Conservation (phyloP, 1,140 invertebrate genomes). For the Drosophila kikkawai region DNA sequence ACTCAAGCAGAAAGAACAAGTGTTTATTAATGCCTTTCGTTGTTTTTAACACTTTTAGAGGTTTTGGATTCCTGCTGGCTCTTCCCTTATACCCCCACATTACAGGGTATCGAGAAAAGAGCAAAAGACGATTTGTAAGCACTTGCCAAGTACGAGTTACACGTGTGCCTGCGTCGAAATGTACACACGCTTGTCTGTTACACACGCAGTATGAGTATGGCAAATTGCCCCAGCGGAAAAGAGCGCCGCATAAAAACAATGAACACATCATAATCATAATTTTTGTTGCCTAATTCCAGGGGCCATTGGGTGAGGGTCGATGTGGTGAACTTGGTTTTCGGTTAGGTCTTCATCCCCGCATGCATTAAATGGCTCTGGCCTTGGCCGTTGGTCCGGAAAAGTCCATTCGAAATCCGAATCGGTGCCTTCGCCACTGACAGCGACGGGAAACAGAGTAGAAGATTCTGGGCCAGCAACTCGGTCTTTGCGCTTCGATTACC, state of each 20-base stretch:
- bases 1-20: not conserved
- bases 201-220: conserved; percentile 31
- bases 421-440: conserved; percentile 39
- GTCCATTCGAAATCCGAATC: conserved; percentile 46
- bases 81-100: not conserved
- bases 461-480: conserved; percentile 37
- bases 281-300: conserved; percentile 76
- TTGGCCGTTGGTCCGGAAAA: conserved; percentile 18
- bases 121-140: conserved; percentile 58
- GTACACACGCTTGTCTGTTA: not conserved
- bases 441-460: conserved; percentile 32
- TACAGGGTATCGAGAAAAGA: conserved; percentile 9
- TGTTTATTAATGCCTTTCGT: not conserved
- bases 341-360: conserved; percentile 15
- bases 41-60: not conserved
- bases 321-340: conserved; percentile 30
- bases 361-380: conserved; percentile 34
- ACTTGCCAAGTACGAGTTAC: conserved; percentile 58
- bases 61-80: rapidly evolving
- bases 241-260: conserved; percentile 73
- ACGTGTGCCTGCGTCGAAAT: conserved; percentile 14
- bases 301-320: conserved; percentile 23
- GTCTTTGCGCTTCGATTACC: conserved; percentile 70
- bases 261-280: conserved; percentile 82
- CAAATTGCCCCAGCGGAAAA: conserved; percentile 59